Percentiles rank a stretch among this genome's conserved stretches.
phyloP scores from a whole-genome alignment of 2,888 invertebrate species.

The Argyresthia goedartella region DNA sequence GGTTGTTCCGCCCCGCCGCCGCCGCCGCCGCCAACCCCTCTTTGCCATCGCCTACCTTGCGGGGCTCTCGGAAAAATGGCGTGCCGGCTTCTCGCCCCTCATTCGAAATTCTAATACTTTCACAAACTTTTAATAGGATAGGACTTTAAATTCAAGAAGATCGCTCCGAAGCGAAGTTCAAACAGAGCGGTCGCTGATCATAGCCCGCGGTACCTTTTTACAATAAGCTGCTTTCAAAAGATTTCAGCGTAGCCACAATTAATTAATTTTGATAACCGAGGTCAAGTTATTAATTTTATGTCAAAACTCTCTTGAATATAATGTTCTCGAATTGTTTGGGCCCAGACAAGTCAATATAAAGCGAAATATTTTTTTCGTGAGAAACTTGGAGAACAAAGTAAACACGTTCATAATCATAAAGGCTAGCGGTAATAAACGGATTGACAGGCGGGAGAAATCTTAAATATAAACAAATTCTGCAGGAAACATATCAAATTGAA shows the following conservation, averaged over 20 bases:
- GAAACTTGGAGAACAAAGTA: too few species aligned
- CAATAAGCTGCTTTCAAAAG: constrained; percentile 4
- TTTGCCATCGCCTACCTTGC: constrained; percentile 25
- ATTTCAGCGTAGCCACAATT: constrained; percentile 1
- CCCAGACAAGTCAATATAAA: too few species aligned
- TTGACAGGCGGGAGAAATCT: not conserved
- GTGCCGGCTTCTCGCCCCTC: constrained; percentile 64
- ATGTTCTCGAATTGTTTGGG: too few species aligned
- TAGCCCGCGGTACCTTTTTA: constrained; percentile 7
- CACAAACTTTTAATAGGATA: constrained; percentile 68
- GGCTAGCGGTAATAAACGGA: not conserved
- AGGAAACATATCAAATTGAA: too few species aligned
- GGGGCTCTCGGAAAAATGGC: constrained; percentile 46
- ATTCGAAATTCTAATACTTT: constrained; percentile 67
- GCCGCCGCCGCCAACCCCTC: constrained; percentile 23
- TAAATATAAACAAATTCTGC: too few species aligned
- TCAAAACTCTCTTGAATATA: not conserved
- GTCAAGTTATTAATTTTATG: not conserved
- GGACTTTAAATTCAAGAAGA: constrained; percentile 62
- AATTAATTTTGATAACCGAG: not conserved
- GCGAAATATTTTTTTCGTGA: too few species aligned
- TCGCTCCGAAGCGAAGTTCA: constrained; percentile 45
- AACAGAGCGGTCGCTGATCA: constrained; percentile 27
- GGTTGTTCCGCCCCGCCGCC: constrained; percentile 8
- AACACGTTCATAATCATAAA: too few species aligned